Conservation (phyloP, 1,140 invertebrate species). For the Reticulitermes speratus region DNA sequence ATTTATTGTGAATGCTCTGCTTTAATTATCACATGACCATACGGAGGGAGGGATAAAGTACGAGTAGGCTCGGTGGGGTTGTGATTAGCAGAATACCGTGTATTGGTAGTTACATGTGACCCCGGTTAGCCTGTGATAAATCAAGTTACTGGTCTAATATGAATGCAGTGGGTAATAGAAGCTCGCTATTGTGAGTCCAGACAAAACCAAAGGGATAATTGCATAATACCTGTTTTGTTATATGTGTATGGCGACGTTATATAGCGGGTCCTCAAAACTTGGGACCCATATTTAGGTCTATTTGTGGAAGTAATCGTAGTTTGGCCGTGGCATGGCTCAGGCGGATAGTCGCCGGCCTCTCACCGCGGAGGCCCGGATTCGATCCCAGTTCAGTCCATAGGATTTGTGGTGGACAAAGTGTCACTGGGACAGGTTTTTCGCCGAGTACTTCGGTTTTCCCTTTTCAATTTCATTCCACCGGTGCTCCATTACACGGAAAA, state of each 20-base stretch:
- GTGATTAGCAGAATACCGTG: neutral
- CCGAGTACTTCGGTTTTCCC: too few relatives aligned
- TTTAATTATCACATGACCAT: neutral
- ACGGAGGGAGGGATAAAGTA: neutral
- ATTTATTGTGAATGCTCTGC: neutral
- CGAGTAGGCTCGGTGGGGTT: neutral
- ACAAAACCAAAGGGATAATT: constrained; percentile 1
- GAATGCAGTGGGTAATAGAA: neutral
- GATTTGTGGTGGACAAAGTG: too few relatives aligned
- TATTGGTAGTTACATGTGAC: neutral
- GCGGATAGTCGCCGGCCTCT: too few relatives aligned
- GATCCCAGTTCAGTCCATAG: too few relatives aligned
- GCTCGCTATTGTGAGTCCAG: neutral
- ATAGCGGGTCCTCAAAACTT: neutral
- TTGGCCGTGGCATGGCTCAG: too few relatives aligned
- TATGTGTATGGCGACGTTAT: neutral
- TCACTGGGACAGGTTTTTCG: too few relatives aligned
- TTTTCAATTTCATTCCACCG: too few relatives aligned
- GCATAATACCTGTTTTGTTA: neutral
- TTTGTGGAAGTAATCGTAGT: too few relatives aligned
- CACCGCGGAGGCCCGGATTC: too few relatives aligned
- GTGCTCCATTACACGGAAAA: too few relatives aligned
- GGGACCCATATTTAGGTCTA: neutral
- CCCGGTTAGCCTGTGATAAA: neutral
- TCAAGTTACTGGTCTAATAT: constrained; percentile 8